phyloP scores from a whole-genome alignment of 2,888 invertebrate species.

The Tuta absoluta region DNA sequence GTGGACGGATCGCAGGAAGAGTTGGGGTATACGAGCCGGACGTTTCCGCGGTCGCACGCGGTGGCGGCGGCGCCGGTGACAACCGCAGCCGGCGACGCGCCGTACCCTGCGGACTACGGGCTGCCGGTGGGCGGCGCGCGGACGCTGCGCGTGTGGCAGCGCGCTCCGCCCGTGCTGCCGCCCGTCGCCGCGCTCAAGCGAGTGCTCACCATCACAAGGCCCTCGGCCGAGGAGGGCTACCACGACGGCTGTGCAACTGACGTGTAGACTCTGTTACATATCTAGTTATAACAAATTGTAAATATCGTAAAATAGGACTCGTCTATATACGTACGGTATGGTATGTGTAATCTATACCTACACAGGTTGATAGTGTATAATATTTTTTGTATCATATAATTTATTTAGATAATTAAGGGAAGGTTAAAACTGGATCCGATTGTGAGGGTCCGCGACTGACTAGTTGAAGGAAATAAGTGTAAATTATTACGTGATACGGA shows the following conservation, averaged over 20 bases:
- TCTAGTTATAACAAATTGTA: constrained; percentile 58
- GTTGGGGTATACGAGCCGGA: constrained; percentile 82
- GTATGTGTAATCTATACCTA: constrained; percentile 64
- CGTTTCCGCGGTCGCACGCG: constrained; percentile 81
- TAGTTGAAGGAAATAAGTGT: constrained; percentile 78
- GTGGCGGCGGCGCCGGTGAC: constrained; percentile 68
- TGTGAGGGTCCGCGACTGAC: constrained; percentile 77
- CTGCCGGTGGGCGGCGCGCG: constrained; percentile 85
- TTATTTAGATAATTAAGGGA: constrained; percentile 76
- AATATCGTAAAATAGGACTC: constrained; percentile 57
- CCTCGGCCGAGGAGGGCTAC: constrained; percentile 94
- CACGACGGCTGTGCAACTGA: constrained; percentile 96
- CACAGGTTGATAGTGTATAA: constrained; percentile 66
- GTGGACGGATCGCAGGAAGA: constrained; percentile 83
- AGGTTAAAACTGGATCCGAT: constrained; percentile 74
- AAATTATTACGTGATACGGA: constrained; percentile 74
- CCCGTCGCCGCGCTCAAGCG: constrained; percentile 93
- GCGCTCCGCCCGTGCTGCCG: constrained; percentile 91
- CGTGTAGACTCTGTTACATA: constrained; percentile 82
- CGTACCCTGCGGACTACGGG: constrained; percentile 90
- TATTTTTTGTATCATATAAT: constrained; percentile 81
- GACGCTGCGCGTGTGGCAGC: constrained; percentile 93
- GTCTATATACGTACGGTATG: constrained; percentile 61
- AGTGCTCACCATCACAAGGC: constrained; percentile 90
- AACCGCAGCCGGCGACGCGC: constrained; percentile 56